Evolutionary conservation across 2,888 invertebrate genomes (phyloP).

Genomic region (Pardosa pseudoannulata): DNA sequence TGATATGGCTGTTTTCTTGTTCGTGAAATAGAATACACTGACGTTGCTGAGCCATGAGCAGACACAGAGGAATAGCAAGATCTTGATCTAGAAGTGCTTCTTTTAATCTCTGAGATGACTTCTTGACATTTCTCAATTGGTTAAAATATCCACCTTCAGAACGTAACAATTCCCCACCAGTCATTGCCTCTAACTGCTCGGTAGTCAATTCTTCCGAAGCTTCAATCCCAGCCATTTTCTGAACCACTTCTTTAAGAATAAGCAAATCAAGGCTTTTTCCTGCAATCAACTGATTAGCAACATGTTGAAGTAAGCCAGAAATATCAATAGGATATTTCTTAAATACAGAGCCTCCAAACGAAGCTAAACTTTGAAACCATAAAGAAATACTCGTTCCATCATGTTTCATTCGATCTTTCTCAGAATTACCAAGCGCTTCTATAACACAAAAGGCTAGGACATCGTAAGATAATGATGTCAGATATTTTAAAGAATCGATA

Average conservation of each 20-base stretch:
- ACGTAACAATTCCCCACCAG: slow-evolving; percentile 95
- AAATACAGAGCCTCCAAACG: slow-evolving; percentile 96
- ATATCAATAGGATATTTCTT: slow-evolving; percentile 98
- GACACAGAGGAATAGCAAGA: slow-evolving; percentile 93
- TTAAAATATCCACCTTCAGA: slow-evolving; percentile 99
- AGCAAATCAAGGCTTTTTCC: slow-evolving; percentile 91
- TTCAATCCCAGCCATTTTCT: slow-evolving; percentile 99
- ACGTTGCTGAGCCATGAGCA: slow-evolving; percentile 97
- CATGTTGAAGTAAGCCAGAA: slow-evolving; percentile 95
- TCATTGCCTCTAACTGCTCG: slow-evolving; percentile 97
- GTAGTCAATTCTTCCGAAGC: slow-evolving; percentile 96
- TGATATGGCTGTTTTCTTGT: slow-evolving; percentile 81
- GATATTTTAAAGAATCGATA: slow-evolving; percentile 97
- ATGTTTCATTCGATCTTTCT: slow-evolving; percentile 85
- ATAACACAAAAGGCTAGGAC: slow-evolving; percentile 96
- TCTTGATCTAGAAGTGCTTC: slow-evolving; percentile 96
- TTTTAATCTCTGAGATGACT: slow-evolving; percentile 94
- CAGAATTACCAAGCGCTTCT: slow-evolving; percentile 89
- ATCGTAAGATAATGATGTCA: slow-evolving; percentile 96
- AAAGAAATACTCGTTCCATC: slow-evolving; percentile 94
- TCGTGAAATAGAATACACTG: slow-evolving; percentile 94
- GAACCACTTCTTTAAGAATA: slow-evolving; percentile 96
- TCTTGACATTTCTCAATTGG: slow-evolving; percentile 96
- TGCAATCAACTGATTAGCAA: slow-evolving; percentile 96
- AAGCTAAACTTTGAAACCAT: slow-evolving; percentile 95